Evolutionary conservation across 2,797 vertebrate species (phyloP).

Genomic region (Sarcophilus harrisii): DNA sequence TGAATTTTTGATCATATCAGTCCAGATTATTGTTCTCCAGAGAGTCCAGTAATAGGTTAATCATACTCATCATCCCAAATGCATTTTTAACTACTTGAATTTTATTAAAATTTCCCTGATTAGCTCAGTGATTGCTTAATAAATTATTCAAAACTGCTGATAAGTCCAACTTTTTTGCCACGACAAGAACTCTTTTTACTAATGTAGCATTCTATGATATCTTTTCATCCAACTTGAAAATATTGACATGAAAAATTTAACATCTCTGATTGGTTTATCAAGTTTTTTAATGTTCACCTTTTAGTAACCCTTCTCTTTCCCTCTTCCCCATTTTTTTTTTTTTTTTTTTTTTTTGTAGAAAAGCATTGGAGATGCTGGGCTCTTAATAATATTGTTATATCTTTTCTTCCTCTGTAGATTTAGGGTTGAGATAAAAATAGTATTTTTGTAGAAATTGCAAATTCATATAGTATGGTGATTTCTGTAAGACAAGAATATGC

Average conservation of each 20-base stretch:
- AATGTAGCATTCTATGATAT: not conserved
- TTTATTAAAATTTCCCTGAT: not conserved
- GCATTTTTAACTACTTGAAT: not conserved
- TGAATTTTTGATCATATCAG: not conserved
- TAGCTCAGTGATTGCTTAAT: not conserved
- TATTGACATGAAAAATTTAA: not conserved
- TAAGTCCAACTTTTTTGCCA: not conserved
- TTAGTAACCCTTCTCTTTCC: not conserved
- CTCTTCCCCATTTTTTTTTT: too few relatives aligned
- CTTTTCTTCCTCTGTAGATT: not conserved
- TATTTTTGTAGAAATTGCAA: not conserved
- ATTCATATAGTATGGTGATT: not conserved
- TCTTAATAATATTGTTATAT: not conserved
- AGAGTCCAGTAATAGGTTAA: not conserved
- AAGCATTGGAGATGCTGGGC: not conserved
- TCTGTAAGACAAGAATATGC: not conserved
- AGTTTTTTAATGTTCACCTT: slow-evolving; percentile 14
- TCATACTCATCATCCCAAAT: not conserved
- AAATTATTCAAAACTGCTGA: not conserved
- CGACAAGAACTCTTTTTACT: not conserved
- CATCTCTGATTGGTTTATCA: not conserved
- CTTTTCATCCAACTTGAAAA: not conserved
- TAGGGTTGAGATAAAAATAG: not conserved
- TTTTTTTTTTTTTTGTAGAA: not conserved
- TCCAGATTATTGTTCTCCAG: not conserved